Conservation (phyloP, 2,888 invertebrate species). For the Noctua fimbriata region DNA sequence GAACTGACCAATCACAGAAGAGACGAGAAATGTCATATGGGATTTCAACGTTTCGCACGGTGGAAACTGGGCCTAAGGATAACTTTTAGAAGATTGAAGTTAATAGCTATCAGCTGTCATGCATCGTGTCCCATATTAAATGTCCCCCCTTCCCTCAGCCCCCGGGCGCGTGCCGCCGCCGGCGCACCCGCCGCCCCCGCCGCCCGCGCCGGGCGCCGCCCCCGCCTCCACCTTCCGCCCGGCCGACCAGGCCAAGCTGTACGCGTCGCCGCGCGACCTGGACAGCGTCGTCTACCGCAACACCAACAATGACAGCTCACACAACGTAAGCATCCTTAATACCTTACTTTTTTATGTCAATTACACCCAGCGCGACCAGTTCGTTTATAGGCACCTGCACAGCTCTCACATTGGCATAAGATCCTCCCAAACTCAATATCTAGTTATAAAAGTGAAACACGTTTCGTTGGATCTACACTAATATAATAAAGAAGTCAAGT, state of each 20-base stretch:
- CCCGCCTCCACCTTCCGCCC: slow-evolving; percentile 97
- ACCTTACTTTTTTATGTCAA: background rate
- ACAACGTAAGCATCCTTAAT: slow-evolving; percentile 19
- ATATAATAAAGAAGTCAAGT: too few species aligned
- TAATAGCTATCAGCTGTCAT: background rate
- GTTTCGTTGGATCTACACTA: too few species aligned
- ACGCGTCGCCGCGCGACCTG: slow-evolving; percentile 96
- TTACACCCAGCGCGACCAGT: background rate
- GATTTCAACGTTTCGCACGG: background rate
- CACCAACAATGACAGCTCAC: slow-evolving; percentile 40
- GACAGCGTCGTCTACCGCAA: slow-evolving; percentile 85
- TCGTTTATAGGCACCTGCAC: background rate
- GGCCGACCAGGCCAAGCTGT: slow-evolving; percentile 89
- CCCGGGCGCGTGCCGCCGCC: slow-evolving; percentile 93
- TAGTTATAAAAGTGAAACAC: background rate
- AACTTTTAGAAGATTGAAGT: background rate
- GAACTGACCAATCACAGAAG: background rate
- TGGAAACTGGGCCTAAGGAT: background rate
- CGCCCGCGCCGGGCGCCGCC: slow-evolving; percentile 92
- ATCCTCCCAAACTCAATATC: background rate
- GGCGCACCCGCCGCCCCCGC: slow-evolving; percentile 95
- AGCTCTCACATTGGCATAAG: background rate
- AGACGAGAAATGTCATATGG: background rate
- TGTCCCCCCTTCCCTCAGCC: slow-evolving; percentile 43
- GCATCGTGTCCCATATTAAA: background rate